These are phyloP conservation scores for Scophthalmus maximus DNA, from an alignment of 2,113 vertebrate genomes.

Conservation along the genomic window DNA sequence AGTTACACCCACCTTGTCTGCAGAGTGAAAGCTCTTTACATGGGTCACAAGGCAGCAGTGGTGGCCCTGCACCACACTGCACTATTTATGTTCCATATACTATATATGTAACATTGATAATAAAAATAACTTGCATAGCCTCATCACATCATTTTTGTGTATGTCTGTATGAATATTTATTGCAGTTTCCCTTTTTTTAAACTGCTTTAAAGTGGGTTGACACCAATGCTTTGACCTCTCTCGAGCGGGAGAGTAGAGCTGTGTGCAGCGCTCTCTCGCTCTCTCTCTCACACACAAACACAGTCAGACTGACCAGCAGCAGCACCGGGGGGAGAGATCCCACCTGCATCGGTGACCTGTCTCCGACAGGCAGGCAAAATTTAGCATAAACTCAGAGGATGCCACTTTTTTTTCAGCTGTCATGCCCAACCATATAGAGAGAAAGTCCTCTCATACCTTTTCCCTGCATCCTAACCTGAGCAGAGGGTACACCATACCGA, in stretches of 20 bases:
- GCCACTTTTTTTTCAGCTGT: too few species aligned
- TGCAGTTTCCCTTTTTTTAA: not conserved
- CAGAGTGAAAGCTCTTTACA: slow-evolving; percentile 11
- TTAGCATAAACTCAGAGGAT: too few species aligned
- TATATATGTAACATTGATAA: not conserved
- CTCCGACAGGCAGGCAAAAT: not conserved
- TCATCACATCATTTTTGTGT: not conserved
- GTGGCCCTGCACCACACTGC: not conserved
- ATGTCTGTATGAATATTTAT: not conserved
- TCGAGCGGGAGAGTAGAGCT: too few species aligned
- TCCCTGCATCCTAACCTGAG: not conserved
- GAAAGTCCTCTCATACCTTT: not conserved
- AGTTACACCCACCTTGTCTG: slow-evolving; percentile 47
- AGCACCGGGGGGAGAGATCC: too few species aligned
- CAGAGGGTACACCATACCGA: not conserved
- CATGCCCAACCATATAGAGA: not conserved
- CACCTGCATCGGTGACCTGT: too few species aligned
- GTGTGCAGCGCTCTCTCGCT: too few species aligned
- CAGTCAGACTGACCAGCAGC: not conserved
- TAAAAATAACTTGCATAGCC: not conserved
- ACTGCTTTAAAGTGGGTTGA: not conserved
- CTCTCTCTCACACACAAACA: too few species aligned
- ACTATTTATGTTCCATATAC: not conserved
- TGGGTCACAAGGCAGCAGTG: not conserved
- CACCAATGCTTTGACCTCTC: not conserved